Conservation (phyloP, 2,113 vertebrate genomes). For the Melanostigma gelatinosum region DNA sequence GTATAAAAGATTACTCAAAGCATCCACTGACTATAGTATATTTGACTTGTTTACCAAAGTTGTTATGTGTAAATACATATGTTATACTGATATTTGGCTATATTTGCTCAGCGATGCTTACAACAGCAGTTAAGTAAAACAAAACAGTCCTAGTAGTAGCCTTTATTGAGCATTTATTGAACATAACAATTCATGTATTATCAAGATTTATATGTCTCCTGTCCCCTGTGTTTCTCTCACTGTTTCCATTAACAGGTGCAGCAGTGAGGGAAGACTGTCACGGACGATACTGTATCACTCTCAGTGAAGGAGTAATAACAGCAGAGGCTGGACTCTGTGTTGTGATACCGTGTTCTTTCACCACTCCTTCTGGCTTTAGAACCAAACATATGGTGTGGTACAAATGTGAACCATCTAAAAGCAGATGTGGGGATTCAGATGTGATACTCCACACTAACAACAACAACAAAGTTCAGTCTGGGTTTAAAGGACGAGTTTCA, state of each 20-base stretch:
- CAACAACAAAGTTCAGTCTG: not conserved
- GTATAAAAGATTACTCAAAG: not conserved
- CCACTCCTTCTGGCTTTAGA: accelerated
- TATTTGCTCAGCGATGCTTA: not conserved
- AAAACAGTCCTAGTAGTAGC: not conserved
- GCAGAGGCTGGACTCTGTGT: conserved; percentile 47
- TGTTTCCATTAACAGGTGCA: conserved; percentile 11
- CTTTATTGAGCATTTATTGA: not conserved
- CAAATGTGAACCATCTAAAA: conserved; percentile 35
- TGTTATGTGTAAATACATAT: not conserved
- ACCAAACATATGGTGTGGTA: conserved; percentile 48
- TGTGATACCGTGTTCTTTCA: conserved; percentile 62
- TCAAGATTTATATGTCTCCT: not conserved
- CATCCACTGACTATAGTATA: not conserved
- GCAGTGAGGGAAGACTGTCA: not conserved
- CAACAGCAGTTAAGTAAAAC: not conserved
- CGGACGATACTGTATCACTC: not conserved
- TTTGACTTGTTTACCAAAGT: not conserved
- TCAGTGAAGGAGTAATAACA: conserved; percentile 4
- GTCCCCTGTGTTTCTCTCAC: not conserved
- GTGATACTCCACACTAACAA: not conserved
- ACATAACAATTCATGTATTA: not conserved
- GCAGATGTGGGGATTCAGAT: not conserved
- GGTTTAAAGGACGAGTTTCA: conserved; percentile 39
- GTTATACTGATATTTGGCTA: not conserved